Conservation (phyloP, 2,113 vertebrate genomes). For the Pygoscelis adeliae region DNA sequence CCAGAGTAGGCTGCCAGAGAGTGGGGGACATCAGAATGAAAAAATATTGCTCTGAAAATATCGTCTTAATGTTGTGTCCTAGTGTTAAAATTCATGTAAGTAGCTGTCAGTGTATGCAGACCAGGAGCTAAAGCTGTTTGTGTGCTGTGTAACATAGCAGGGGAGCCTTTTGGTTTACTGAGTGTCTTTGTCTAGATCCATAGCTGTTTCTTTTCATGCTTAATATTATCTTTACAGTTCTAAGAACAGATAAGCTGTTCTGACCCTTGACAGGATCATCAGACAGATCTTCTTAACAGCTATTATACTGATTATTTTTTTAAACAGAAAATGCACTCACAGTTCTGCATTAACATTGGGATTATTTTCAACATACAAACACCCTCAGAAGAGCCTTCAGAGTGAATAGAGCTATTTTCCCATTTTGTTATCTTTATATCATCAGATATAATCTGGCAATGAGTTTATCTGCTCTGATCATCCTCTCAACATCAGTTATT, state of each 20-base stretch:
- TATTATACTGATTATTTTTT: slow-evolving; percentile 52
- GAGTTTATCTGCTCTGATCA: background rate
- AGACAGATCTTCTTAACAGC: slow-evolving; percentile 66
- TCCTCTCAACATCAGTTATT: background rate
- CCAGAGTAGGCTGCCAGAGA: background rate
- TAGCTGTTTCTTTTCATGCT: slow-evolving; percentile 38
- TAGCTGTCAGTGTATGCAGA: background rate
- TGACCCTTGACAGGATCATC: slow-evolving; percentile 63
- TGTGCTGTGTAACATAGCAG: background rate
- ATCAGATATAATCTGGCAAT: background rate
- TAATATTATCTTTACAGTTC: slow-evolving; percentile 60
- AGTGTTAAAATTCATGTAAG: slow-evolving; percentile 29
- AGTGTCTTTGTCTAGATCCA: slow-evolving; percentile 29
- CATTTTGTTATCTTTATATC: background rate
- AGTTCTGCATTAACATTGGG: slow-evolving; percentile 26
- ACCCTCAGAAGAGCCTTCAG: background rate
- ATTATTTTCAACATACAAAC: slow-evolving; percentile 47
- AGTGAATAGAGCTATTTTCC: background rate
- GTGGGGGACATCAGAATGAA: background rate
- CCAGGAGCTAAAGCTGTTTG: slow-evolving; percentile 1
- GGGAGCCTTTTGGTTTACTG: slow-evolving; percentile 45
- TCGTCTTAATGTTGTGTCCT: background rate
- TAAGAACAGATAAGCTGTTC: slow-evolving; percentile 65
- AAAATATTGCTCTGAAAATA: background rate
- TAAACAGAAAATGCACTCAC: slow-evolving; percentile 3